Conservation (phyloP, 2,797 vertebrate genomes). For the Sebastes minor region DNA sequence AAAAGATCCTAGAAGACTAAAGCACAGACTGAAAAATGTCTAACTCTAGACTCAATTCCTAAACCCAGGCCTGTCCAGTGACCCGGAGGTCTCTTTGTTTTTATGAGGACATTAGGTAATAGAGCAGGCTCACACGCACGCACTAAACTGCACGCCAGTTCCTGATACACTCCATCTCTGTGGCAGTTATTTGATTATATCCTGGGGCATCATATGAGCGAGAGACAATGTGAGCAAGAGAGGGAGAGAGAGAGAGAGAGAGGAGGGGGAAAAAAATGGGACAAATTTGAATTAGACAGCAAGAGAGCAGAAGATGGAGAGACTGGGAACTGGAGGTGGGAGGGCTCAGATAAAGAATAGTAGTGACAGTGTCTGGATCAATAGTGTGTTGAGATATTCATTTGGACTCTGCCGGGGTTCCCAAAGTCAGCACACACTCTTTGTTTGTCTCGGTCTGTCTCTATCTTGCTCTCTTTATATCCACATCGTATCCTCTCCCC, state of each 20-base stretch:
- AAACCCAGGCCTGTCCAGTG: not conserved
- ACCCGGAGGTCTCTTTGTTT: slow-evolving; percentile 17
- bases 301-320: slow-evolving; percentile 43
- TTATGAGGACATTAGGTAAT: slow-evolving; percentile 20
- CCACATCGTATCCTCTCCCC: not conserved
- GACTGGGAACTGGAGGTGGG: slow-evolving; percentile 17
- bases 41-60: not conserved
- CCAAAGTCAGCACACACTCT: slow-evolving; percentile 27
- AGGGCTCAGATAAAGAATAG: slow-evolving; percentile 43
- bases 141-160: slow-evolving; percentile 29
- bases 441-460: slow-evolving; percentile 2
- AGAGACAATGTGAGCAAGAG: slow-evolving; percentile 35
- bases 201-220: slow-evolving; percentile 38
- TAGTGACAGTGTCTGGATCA: slow-evolving; percentile 52
- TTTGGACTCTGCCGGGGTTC: slow-evolving; percentile 52
- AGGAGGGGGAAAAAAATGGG: slow-evolving; percentile 5
- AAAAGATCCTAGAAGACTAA: not conserved
- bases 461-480: slow-evolving; percentile 10
- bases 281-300: slow-evolving; percentile 56
- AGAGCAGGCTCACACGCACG: not conserved
- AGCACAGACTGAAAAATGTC: not conserved
- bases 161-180: slow-evolving; percentile 61
- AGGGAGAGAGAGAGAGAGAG: slow-evolving; percentile 2
- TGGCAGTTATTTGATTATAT: slow-evolving; percentile 69
- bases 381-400: slow-evolving; percentile 60